Percentiles rank a stretch among this genome's conserved stretches.
Conservation (phyloP, 2,888 invertebrate species). For the Rhaphigaster nebulosa region DNA sequence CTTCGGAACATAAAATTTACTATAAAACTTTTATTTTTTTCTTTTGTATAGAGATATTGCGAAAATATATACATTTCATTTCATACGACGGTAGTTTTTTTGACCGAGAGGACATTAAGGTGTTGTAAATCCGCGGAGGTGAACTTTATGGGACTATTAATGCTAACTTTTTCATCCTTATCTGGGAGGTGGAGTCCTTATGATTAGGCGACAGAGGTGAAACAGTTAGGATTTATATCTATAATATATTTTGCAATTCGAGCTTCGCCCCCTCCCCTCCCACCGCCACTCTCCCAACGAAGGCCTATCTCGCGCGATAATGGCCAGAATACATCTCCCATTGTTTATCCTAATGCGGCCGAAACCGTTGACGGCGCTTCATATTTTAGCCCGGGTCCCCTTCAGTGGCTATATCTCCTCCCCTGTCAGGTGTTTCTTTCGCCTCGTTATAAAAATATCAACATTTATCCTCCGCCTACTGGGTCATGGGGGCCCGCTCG, state of each 20-base stretch:
- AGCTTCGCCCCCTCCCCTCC: not conserved
- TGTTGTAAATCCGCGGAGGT: conserved; percentile 3
- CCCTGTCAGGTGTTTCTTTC: conserved; percentile 18
- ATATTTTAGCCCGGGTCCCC: not conserved
- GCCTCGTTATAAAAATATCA: conserved; percentile 37
- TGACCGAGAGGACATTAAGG: not conserved
- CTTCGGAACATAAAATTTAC: no score
- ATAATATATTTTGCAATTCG: conserved; percentile 39
- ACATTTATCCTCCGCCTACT: conserved; percentile 13
- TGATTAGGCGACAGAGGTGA: conserved; percentile 33
- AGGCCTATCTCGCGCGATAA: conserved; percentile 23
- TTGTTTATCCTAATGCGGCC: conserved; percentile 47
- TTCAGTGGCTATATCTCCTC: conserved; percentile 12
- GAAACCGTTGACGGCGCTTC: not conserved
- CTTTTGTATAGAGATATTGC: not conserved
- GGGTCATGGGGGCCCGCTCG: not conserved
- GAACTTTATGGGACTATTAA: conserved; percentile 24
- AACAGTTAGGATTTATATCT: conserved; percentile 41
- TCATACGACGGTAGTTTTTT: not conserved
- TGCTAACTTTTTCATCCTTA: conserved; percentile 23
- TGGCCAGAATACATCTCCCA: conserved; percentile 45
- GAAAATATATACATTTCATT: not conserved
- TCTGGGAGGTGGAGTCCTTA: not conserved
- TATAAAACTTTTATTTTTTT: not conserved
- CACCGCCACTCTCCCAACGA: no score